Conservation (phyloP, 2,888 invertebrate genomes). For the Artemia sinica region DNA sequence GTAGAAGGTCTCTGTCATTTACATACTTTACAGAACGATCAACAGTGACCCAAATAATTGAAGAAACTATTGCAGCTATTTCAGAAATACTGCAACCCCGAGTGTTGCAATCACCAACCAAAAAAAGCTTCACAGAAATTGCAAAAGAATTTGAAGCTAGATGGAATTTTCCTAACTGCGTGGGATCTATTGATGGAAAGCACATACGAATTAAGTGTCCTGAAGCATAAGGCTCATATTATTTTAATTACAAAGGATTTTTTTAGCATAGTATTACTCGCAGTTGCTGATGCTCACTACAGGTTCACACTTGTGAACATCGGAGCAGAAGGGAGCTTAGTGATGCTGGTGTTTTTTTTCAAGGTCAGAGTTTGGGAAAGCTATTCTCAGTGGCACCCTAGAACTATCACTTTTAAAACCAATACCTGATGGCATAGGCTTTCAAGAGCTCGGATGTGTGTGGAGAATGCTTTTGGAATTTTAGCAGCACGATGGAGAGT, state of each 20-base stretch:
- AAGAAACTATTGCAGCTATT: background rate
- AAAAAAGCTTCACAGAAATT: background rate
- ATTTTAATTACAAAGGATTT: background rate
- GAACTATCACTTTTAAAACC: background rate
- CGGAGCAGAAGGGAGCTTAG: slow-evolving; percentile 2
- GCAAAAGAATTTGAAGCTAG: background rate
- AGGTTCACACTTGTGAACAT: background rate
- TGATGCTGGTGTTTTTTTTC: background rate
- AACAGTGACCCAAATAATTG: background rate
- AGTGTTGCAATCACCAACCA: background rate
- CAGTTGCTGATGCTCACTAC: background rate
- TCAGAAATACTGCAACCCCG: background rate
- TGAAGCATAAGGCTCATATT: background rate
- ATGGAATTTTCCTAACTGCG: slow-evolving; percentile 5
- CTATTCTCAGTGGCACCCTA: slow-evolving; percentile 10
- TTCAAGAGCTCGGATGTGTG: slow-evolving; percentile 22
- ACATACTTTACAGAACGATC: background rate
- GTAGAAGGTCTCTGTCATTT: background rate
- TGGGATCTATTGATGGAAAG: slow-evolving; percentile 16
- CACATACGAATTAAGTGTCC: slow-evolving; percentile 4
- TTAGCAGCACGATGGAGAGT: slow-evolving; percentile 24
- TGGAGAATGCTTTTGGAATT: slow-evolving; percentile 25
- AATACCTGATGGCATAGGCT: slow-evolving; percentile 18
- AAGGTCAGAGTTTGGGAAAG: slow-evolving; percentile 6
- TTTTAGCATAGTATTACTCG: background rate